Evolutionary conservation across 2,113 vertebrate species (phyloP), one percentile per base, ranked within the genome.

Genomic region (Psilopogon haemacephalus): DNA sequence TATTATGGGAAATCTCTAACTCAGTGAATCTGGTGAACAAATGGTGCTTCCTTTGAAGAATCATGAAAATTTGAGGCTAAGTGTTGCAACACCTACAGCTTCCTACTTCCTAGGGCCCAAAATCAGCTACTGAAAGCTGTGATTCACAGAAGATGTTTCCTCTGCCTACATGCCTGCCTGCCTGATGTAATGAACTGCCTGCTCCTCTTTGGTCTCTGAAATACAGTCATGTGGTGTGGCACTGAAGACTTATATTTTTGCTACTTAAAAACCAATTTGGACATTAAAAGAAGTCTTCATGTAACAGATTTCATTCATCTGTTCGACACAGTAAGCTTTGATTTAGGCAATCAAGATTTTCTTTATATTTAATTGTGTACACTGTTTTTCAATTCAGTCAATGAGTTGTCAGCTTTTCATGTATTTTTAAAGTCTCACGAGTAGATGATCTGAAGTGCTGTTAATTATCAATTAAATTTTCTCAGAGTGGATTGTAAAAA

Each of bases 401-500:
- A 83, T 96, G 90, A 96, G 65, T 90, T 93, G 86, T 93, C 94
- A 89, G 79, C 89, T 97, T 97, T 97, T 97, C 83, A 97, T 97
- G 94, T 97, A 94, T 96, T 97, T 97, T 97, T 88, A 93, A 97
- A 96, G 80, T 92, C 94, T 92, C 92, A 94, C 0, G 3, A 94
- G 95, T 80, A 95, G 93, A 94, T 69, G 93, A 95, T 96, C 93
- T 87, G 94, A 97, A 97, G 90, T 96, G 77, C 78, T 96, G 81
- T 95, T 98, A 98, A 97, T 97, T 97, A 97, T 97, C 94, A 98
- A 97, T 98, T 98, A 98, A 96, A 90, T 96, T 97, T 97, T 95
- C 87, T 96, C 70, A 78, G 77, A 94, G 92, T 91, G 93, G 81
- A 96, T 84, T 97, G 88, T 96, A 96, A 96, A 97, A 97, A 96